A percentile compares a stretch with the other conserved stretches of the same genome.
Evolutionary conservation across 2,113 vertebrate species (phyloP).

Genomic region (Petaurus breviceps): DNA sequence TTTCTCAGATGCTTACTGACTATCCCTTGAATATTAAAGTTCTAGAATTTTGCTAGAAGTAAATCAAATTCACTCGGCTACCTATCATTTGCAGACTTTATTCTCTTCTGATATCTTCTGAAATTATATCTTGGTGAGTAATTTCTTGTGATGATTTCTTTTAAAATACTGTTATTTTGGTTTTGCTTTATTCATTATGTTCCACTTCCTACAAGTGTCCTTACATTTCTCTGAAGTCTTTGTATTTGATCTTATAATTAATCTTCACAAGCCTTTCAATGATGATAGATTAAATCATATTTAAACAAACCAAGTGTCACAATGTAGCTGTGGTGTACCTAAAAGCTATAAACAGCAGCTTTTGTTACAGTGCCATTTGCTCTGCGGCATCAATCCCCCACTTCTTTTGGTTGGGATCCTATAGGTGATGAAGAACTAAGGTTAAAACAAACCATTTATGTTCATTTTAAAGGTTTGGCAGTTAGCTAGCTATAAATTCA

Average conservation of each 20-base stretch:
- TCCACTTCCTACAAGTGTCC: neutral
- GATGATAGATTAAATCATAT: neutral
- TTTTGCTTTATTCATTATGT: neutral
- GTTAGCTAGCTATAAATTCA: neutral
- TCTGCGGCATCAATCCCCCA: neutral
- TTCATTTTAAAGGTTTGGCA: neutral
- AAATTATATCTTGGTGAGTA: neutral
- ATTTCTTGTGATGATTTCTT: neutral
- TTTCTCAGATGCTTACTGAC: neutral
- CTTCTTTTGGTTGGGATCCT: neutral
- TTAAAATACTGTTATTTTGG: neutral
- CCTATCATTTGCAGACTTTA: neutral
- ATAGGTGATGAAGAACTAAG: neutral
- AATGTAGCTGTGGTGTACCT: neutral
- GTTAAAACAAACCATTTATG: neutral
- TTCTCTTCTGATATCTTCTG: neutral
- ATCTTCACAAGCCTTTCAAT: neutral
- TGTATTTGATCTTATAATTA: neutral
- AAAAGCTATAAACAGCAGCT: neutral
- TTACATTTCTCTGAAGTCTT: neutral
- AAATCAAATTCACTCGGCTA: neutral
- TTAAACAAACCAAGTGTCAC: neutral
- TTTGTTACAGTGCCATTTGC: neutral
- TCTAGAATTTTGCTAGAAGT: neutral
- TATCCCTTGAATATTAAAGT: neutral